Base-by-base conservation (phyloP, 2,888 invertebrate genomes). In the Gasteruption jaculator region DNA sequence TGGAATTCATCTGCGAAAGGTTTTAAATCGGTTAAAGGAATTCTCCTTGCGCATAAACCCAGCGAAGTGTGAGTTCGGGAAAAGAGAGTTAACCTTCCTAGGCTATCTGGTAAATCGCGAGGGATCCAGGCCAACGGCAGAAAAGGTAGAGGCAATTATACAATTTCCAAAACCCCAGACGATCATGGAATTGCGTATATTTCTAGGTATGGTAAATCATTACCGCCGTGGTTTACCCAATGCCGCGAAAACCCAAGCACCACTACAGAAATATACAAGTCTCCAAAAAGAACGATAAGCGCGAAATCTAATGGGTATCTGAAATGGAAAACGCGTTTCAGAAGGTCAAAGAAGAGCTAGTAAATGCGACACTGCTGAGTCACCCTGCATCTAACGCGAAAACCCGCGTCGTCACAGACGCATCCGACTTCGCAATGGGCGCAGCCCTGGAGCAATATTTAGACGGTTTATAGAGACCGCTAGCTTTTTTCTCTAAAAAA, bases 191-290 rank as follows among this genome's bases (percentile, higher is more conserved):
- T n/a, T n/a, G n/a, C n/a, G n/a, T n/a, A n/a, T n/a, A n/a, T n/a
- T n/a, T n/a, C n/a, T n/a, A n/a, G n/a, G 31, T 8, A 30, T 7
- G 31, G 12, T 30, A 30, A 30, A 30, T 30, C 18, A 18, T 11
- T 30, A 14, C 15, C n/a, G 31, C 5, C 10, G 7, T 7, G 4
- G 4, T 12, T 18, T 30, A 8, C 15, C 11, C 4, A 7, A 11
- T 19, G 4, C 7, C 15, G 6, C 16, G 18, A 11, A 11, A 7
- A 10, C 15, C 15, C 8, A 19, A 5, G 4, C 31, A 16, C 5
- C 31, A 18, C 5, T 5, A 12, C 4, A 8, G 4, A n/a, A 18
- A 30, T 14, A 6, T 11, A 10, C 4, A 11, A 4, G 15, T 8
- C 10, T 6, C 31, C 5, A 30, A 30, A 10, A 30, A n/a, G 18